phyloP scores from a whole-genome alignment of 2,888 invertebrate genomes.

The Sesia bembeciformis region DNA sequence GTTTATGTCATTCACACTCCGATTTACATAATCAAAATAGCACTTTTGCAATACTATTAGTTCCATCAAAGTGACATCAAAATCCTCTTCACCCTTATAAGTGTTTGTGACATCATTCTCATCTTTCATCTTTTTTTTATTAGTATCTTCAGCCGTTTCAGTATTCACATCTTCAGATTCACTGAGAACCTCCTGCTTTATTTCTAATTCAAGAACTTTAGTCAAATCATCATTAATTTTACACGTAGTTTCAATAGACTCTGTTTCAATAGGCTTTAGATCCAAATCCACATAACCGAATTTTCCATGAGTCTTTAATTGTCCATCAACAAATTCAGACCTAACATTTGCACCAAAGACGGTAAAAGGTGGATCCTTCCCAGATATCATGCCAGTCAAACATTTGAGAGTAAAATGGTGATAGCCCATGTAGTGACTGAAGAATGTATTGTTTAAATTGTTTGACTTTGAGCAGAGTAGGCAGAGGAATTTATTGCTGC shows the following conservation, averaged over 20 bases:
- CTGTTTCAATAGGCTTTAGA: constrained; percentile 15
- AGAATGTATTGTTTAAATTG: constrained; percentile 36
- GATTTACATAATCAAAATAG: constrained; percentile 52
- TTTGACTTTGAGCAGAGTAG: constrained; percentile 49
- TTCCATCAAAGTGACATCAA: constrained; percentile 61
- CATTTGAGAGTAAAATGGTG: constrained; percentile 65
- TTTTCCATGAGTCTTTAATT: constrained; percentile 35
- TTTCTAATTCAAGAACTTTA: constrained; percentile 25
- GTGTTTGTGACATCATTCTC: constrained; percentile 19
- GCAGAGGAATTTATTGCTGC: constrained; percentile 40
- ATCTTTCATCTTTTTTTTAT: constrained; percentile 11
- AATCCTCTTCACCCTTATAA: constrained; percentile 56
- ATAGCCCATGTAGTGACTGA: constrained; percentile 59
- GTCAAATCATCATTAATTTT: constrained; percentile 15
- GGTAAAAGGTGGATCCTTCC: constrained; percentile 44
- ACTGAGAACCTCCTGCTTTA: constrained; percentile 23
- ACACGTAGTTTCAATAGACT: constrained; percentile 10
- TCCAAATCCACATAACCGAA: constrained; percentile 50
- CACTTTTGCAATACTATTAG: constrained; percentile 53
- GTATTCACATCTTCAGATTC: constrained; percentile 24
- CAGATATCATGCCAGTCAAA: constrained; percentile 45
- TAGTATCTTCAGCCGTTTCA: constrained; percentile 13
- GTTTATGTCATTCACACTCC: constrained; percentile 32
- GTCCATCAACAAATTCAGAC: constrained; percentile 41
- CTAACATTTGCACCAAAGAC: constrained; percentile 57